Base-by-base conservation (phyloP, 2,113 vertebrate genomes). In the Nesoenas mayeri region DNA sequence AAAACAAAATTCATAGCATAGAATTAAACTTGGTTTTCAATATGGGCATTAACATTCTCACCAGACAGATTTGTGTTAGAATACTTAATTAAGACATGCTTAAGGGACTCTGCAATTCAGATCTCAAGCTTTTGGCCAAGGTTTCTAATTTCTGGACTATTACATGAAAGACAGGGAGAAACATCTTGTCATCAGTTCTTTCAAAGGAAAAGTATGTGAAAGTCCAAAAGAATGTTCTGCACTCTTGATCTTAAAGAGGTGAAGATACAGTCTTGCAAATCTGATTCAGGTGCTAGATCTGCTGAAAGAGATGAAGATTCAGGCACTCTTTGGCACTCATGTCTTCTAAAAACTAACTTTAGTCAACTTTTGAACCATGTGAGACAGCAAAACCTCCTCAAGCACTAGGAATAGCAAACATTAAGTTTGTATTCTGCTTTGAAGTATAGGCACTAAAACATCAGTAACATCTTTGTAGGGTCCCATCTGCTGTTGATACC, bases 251-350 rank as follows among this genome's bases (percentile, higher is more conserved):
- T 60, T 70, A 42, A 64, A 40, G n/a, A 34, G 15, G 2, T 32
- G 11, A 88, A 75, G 51, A 31, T 40, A 12, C 1, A 50, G 2
- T 5, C 21, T 18, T 51, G 21, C 5, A 64, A 50, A 60, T 53
- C 8, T 69, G 19, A 31, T 51, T 51, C 32, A 42, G 7, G 5
- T 19, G 5, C 4, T 71, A 67, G 5, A 50, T 48, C 15, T 79
- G 9, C 1, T 2, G 29, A 40, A 82, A 66, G 6, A 50, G 9
- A 18, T 0, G 2, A 4, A 4, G 12, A 64, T 32, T 74, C 32
- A 18, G 8, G 8, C 4, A n/a, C 29, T 48, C 32, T 44, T 20
- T 64, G 19, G 6, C 77, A 21, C 10, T 8, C 20, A 1, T 21
- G 0, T n/a, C 31, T 64, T 54, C 12, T 64, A 50, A 17, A 31